Base-by-base conservation (phyloP, 2,797 vertebrate genomes). In the Microcaecilia unicolor region DNA sequence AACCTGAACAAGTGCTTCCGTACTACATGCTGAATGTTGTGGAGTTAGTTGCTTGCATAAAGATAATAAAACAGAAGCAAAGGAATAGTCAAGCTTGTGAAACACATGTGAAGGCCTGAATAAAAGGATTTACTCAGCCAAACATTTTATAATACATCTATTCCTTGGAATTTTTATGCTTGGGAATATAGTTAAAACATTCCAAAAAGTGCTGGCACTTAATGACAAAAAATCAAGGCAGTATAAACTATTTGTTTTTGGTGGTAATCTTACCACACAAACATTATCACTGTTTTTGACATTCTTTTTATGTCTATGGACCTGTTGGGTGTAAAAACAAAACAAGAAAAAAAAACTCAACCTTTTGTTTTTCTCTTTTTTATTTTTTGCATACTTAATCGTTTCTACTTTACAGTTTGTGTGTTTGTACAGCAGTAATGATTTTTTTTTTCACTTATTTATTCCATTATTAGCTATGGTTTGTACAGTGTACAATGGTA, bases 401-500 rank as follows among this genome's bases (percentile, higher is more conserved):
- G 47, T 65, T 69, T 71, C 45, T 61, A 61, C 63, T 62, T 74
- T 77, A 76, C 64, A 72, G 78, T 80, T 87, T 74, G 75, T 85
- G 81, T 84, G 84, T 84, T 75, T 92, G 90, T 84, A 82, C 89
- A 94, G 89, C 85, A 87, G 82, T 87, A 86, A n/a, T 87, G 76
- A 81, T 89, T 90, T 82, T 73, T 65, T n/a, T 80, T 83, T 81
- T 87, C 85, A 91, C 81, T 93, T 93, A 96, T 97, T 96, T 97
- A 97, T 98, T 97, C 86, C 85, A 90, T 93, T 83, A 62, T 87
- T 95, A 94, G 88, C 78, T 89, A 90, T 90, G 86, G 84, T 90
- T 93, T 97, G 90, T 94, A 93, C 90, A 86, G 87, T 94, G 89
- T 91, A 88, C 79, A 87, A 90, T 92, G 87, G 76, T 89, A 92